Percentiles rank a stretch among this genome's conserved stretches.
These are phyloP conservation scores for Tetrapedia diversipes DNA, from an alignment of 2,888 invertebrate genomes.

Conservation along the genomic window DNA sequence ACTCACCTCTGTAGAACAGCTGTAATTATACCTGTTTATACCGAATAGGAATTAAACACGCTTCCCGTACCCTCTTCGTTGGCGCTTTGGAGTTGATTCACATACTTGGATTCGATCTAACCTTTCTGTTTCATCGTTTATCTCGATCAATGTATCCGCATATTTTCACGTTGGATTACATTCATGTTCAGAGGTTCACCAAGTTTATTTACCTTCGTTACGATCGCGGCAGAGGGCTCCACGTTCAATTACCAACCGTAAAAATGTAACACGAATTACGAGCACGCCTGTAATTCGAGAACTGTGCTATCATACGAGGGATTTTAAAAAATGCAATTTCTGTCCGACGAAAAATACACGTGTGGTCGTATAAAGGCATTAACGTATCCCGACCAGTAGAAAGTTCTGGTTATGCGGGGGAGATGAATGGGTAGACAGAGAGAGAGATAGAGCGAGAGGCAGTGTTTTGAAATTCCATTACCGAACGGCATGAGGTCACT, in stretches of 20 bases:
- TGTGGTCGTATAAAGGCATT: conserved; percentile 27
- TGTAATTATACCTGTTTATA: conserved; percentile 28
- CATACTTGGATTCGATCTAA: background rate
- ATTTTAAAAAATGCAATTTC: conserved; percentile 68
- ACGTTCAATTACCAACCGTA: conserved; percentile 35
- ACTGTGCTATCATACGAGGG: conserved; percentile 13
- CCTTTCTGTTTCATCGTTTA: background rate
- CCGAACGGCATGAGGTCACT: conserved; percentile 72
- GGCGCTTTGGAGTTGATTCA: conserved; percentile 12
- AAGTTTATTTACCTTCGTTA: background rate
- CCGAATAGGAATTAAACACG: conserved; percentile 17
- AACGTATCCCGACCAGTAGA: background rate
- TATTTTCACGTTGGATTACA: background rate
- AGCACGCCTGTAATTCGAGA: conserved; percentile 44
- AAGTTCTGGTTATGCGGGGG: background rate
- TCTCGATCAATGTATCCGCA: background rate
- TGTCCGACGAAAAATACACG: conserved; percentile 61
- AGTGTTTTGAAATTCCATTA: conserved; percentile 80
- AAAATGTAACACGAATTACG: conserved; percentile 27
- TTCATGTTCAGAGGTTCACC: too few relatives aligned
- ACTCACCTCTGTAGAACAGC: background rate
- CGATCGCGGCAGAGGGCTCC: conserved; percentile 15
- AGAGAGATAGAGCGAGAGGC: conserved; percentile 14
- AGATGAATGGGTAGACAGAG: conserved; percentile 16
- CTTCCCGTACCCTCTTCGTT: background rate